Conservation (phyloP, 64 coral and sea anemone genomes). For the Hydrozoanthus tunicans region DNA sequence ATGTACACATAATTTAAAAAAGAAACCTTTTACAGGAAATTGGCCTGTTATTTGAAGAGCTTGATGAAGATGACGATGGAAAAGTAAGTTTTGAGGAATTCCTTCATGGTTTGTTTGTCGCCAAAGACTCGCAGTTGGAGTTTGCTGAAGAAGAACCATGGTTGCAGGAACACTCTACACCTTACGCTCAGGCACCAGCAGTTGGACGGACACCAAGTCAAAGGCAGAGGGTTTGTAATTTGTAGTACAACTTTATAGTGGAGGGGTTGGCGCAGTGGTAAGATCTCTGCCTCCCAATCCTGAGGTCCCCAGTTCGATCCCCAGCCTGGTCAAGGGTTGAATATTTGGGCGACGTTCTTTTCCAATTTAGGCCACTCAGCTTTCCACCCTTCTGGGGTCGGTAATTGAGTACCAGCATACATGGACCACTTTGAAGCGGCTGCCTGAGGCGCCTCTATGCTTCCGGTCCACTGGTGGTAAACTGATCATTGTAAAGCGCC, state of each 20-base stretch:
- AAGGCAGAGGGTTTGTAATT: conserved; percentile 36
- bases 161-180: conserved; percentile 70
- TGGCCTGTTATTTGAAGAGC: conserved; percentile 91
- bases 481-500: no score
- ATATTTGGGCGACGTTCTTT: no score
- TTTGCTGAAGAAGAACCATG: conserved; percentile 59
- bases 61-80: conserved; percentile 96
- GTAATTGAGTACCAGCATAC: no score
- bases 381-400: no score
- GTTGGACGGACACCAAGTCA: conserved; percentile 12
- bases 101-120: conserved; percentile 86
- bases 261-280: no score
- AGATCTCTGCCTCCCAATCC: neutral
- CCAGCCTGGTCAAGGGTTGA: no score
- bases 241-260: neutral
- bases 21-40: conserved; percentile 65
- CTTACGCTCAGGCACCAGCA: conserved; percentile 54
- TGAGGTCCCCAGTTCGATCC: neutral
- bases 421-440: no score
- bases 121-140: conserved; percentile 74
- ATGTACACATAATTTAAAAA: neutral
- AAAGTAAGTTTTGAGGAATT: conserved; percentile 97
- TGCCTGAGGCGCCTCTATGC: no score
- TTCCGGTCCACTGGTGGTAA: no score
- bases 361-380: no score